Conservation (phyloP, 64 coral and sea anemone genomes). For the Orbicella faveolata region DNA sequence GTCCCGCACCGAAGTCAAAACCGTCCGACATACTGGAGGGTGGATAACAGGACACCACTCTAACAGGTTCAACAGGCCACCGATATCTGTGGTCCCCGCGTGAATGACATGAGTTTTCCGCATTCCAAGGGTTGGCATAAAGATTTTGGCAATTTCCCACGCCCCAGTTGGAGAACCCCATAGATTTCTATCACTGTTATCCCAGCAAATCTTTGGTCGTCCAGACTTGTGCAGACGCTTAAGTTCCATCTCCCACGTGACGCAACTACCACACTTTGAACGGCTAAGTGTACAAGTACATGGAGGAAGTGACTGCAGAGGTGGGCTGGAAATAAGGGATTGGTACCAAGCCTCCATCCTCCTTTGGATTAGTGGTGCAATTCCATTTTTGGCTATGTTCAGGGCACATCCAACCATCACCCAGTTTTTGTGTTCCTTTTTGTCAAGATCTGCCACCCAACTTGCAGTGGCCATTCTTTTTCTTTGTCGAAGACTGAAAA, state of each 20-base stretch:
- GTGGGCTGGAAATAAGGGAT: neutral
- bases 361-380: constrained; percentile 18
- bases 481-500: neutral
- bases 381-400: constrained; percentile 42
- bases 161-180: constrained; percentile 28
- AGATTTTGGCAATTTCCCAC: constrained; percentile 67
- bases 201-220: constrained; percentile 10
- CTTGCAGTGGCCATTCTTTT: neutral
- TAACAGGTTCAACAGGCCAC: neutral
- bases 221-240: neutral
- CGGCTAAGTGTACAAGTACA: neutral
- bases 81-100: neutral
- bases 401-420: constrained; percentile 38
- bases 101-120: neutral
- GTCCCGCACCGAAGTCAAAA: constrained; percentile 19
- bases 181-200: constrained; percentile 39
- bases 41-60: constrained; percentile 5
- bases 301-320: neutral
- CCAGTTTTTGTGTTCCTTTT: constrained; percentile 55
- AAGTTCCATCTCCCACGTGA: constrained; percentile 4
- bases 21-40: neutral
- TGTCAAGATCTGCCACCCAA: constrained; percentile 7
- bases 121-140: constrained; percentile 40
- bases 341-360: constrained; percentile 31
- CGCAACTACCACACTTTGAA: neutral